Evolutionary conservation across 2,113 vertebrate species (phyloP).

Genomic region (western clawed frog (Xenopus tropicalis)): UCB_Xtro_10.0 CM004447.2:39940501-39941000

Average conservation of each 20-base stretch:
- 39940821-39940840: constrained; percentile 25
- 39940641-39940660: not conserved
- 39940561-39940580: too few relatives aligned
- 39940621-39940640: not conserved
- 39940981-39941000: too few relatives aligned
- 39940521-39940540: too few relatives aligned
- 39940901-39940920: constrained; percentile 29
- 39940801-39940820: constrained; percentile 41
- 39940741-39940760: constrained; percentile 7
- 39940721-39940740: constrained; percentile 32
- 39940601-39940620: not conserved
- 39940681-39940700: constrained; percentile 1
- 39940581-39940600: too few relatives aligned
- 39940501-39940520: too few relatives aligned
- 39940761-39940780: constrained; percentile 16
- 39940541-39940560: too few relatives aligned
- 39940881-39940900: constrained; percentile 30
- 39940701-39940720: constrained; percentile 6
- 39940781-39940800: constrained; percentile 24
- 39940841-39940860: constrained; percentile 9
- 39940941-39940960: constrained; percentile 1
- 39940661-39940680: not conserved
- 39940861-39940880: constrained; percentile 18
- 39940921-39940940: constrained; percentile 22
- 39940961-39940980: too few relatives aligned